Base-by-base conservation (phyloP, 2,888 invertebrate species). In the Leptarthrus brevirostris region DNA sequence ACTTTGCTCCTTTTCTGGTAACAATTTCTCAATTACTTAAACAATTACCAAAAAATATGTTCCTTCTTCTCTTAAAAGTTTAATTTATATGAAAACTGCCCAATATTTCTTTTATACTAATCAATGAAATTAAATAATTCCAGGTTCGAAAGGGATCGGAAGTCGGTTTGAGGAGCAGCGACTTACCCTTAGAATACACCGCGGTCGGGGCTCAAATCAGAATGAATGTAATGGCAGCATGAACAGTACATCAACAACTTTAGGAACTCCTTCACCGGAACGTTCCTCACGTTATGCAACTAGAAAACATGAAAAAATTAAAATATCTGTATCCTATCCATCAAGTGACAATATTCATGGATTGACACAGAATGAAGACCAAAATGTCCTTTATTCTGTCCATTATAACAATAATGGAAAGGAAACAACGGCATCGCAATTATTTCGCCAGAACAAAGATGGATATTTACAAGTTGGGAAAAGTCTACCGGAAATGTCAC, bases 141-240 rank as follows among this genome's bases (percentile, higher is more conserved):
- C 81, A 86, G 91, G 90, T 74, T 85, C 86, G n/a, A 88, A 89
- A 79, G 90, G 91, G 49, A 85, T 91, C 69, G 92, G 92, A 26
- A 91, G 87, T 80, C 90, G 95, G 24, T 95, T 95, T 82, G 94
- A 95, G 79, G 94, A 95, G 83, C 94, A 95, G 83, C 90, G 95
- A n/a, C 86, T 97, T 40, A 97, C 96, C 0, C 85, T 97, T 75
- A 89, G 97, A 78, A 96, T 97, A 79, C 97, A 97, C 84, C 88
- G 96, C 0, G 97, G 97, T 0, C 87, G 93, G 1, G 91, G 92
- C 0, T 92, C 82, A 79, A 80, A 82, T 34, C 77, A 80, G 36
- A 90, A 90, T 78, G 91, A 89, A 26, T 91, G 90, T 66, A 91
- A 89, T 72, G 90, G 90, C 22, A 91, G 91, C 77, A 90, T 90